Conservation (phyloP, 2,797 vertebrate species). For the Argentina silus region DNA sequence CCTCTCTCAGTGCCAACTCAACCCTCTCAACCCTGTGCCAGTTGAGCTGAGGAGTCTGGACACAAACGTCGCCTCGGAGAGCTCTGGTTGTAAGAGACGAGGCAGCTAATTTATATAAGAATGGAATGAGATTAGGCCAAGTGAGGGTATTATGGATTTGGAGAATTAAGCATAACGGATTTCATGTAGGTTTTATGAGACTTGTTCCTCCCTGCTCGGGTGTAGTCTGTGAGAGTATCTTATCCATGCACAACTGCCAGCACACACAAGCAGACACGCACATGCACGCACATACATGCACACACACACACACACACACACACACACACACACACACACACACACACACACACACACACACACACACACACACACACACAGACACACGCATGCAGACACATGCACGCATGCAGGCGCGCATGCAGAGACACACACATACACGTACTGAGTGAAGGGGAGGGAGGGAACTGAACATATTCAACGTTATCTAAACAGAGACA, state of each 20-base stretch:
- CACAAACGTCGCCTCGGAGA: too few relatives aligned
- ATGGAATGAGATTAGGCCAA: constrained; percentile 75
- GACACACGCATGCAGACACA: constrained; percentile 10
- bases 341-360: constrained; percentile 20
- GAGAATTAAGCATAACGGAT: constrained; percentile 77
- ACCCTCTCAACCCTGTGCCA: not conserved
- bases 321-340: constrained; percentile 10
- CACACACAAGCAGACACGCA: constrained; percentile 51
- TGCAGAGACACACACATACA: constrained; percentile 11
- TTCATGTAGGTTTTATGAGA: constrained; percentile 74
- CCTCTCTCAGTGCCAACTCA: not conserved
- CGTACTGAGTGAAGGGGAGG: not conserved
- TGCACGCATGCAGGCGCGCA: too few relatives aligned
- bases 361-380: constrained; percentile 2
- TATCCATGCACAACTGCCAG: not conserved
- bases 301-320: constrained; percentile 25
- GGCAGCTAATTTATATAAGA: constrained; percentile 73
- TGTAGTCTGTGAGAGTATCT: constrained; percentile 29
- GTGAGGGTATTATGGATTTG: constrained; percentile 75
- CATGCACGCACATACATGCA: constrained; percentile 47
- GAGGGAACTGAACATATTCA: too few relatives aligned
- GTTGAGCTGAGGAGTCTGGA: constrained; percentile 27
- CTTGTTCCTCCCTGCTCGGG: constrained; percentile 36
- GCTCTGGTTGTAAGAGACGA: constrained; percentile 66
- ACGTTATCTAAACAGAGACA: too few relatives aligned